A percentile compares a stretch with the other conserved stretches of the same genome.
These are phyloP conservation scores for Tonatia bakeri DNA, from an alignment of 2,113 vertebrate species.

Conservation along the genomic window DNA sequence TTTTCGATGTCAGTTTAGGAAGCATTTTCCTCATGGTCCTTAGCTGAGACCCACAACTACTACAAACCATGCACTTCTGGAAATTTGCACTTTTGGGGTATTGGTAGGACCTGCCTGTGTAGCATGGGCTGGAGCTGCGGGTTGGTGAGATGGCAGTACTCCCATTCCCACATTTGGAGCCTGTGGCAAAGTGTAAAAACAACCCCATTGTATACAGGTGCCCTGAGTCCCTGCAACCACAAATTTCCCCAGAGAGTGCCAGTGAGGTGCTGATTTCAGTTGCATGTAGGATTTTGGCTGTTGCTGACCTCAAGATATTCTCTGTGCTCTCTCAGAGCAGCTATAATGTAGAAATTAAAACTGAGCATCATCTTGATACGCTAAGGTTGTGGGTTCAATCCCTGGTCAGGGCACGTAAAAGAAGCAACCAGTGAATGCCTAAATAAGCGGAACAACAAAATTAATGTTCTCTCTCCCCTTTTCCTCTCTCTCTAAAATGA, in stretches of 20 bases:
- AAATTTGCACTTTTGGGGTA: background rate
- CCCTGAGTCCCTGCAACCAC: background rate
- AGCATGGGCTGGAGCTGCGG: background rate
- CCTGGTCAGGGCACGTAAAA: too few species aligned
- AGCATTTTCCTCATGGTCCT: background rate
- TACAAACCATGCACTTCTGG: background rate
- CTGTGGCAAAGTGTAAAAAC: background rate
- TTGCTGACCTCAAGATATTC: background rate
- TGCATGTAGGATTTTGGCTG: background rate
- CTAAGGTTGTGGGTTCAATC: too few species aligned
- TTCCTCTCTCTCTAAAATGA: too few species aligned
- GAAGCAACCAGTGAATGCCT: too few species aligned
- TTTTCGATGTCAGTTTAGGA: slow-evolving; percentile 23
- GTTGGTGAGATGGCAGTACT: background rate
- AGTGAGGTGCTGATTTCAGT: background rate
- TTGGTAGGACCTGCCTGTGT: background rate
- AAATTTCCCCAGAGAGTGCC: background rate
- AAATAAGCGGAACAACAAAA: too few species aligned
- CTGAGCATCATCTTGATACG: too few species aligned
- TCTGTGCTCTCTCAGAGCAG: background rate
- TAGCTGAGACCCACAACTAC: background rate
- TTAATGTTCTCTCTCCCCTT: too few species aligned
- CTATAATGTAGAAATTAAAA: background rate
- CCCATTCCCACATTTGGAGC: background rate
- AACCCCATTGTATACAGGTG: background rate